Evolutionary conservation across 1,140 invertebrate genomes (phyloP).

Genomic region (Drosophila asahinai): DNA sequence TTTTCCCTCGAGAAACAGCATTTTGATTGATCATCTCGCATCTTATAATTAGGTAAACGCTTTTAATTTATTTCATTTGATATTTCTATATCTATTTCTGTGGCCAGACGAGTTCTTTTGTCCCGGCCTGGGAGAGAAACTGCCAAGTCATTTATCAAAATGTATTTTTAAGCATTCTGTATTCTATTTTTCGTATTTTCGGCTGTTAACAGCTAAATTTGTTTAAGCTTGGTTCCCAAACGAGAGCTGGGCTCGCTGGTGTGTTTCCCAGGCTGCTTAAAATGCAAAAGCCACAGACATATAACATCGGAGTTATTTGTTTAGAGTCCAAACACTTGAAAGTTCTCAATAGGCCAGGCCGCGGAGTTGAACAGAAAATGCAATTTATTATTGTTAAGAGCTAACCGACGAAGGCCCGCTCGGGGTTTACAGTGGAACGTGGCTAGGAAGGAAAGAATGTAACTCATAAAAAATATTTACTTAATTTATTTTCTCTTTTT

Average conservation of each 20-base stretch:
- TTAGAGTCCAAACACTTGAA: constrained; percentile 64
- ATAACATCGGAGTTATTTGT: constrained; percentile 53
- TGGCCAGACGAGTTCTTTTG: constrained; percentile 26
- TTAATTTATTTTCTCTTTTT: too few species aligned
- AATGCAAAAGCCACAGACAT: constrained; percentile 53
- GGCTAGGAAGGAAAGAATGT: not conserved
- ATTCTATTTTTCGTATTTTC: constrained; percentile 13
- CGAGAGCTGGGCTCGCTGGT: constrained; percentile 18
- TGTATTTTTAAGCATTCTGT: constrained; percentile 54
- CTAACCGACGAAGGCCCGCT: constrained; percentile 21
- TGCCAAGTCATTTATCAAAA: constrained; percentile 74
- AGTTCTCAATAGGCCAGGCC: constrained; percentile 64
- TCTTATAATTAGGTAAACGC: constrained; percentile 64
- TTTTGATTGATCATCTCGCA: constrained; percentile 66
- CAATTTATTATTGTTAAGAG: constrained; percentile 70
- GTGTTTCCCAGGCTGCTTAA: constrained; percentile 71
- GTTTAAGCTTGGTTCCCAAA: constrained; percentile 29
- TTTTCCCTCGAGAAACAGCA: constrained; percentile 23
- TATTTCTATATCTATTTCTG: constrained; percentile 45
- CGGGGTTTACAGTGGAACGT: constrained; percentile 21
- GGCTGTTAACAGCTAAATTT: constrained; percentile 74
- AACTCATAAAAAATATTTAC: not conserved
- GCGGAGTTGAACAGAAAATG: constrained; percentile 45
- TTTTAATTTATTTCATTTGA: constrained; percentile 68
- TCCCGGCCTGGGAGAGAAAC: constrained; percentile 48